phyloP scores from a whole-genome alignment of 2,888 invertebrate genomes.

The Andrena dorsata region DNA sequence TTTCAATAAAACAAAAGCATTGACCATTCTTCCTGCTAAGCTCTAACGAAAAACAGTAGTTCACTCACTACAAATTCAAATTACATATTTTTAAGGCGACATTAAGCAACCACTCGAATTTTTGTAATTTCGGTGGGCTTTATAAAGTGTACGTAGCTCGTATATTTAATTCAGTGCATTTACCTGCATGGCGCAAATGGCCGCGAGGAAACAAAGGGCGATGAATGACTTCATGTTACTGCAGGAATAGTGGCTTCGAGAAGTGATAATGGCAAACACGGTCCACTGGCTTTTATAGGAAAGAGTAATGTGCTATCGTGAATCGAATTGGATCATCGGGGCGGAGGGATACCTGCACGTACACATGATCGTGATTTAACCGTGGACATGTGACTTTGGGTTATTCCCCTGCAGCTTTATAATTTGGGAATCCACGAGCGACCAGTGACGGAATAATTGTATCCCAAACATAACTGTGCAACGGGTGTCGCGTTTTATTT shows the following conservation, averaged over 20 bases:
- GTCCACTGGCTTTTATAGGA: conserved; percentile 14
- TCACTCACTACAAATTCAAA: too few relatives aligned
- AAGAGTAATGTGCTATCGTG: not conserved
- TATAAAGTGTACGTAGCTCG: too few relatives aligned
- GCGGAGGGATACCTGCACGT: not conserved
- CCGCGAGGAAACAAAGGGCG: conserved; percentile 14
- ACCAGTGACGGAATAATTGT: not conserved
- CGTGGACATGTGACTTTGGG: conserved; percentile 1
- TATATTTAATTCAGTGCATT: not conserved
- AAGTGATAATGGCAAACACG: conserved; percentile 21
- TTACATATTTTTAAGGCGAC: too few relatives aligned
- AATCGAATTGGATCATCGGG: not conserved
- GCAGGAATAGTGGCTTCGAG: not conserved
- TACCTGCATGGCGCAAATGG: conserved; percentile 41
- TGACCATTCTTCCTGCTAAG: too few relatives aligned
- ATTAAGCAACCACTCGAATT: not conserved
- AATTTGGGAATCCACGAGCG: not conserved
- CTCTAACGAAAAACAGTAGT: too few relatives aligned
- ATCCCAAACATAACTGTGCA: not conserved
- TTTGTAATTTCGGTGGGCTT: too few relatives aligned
- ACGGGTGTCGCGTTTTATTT: conserved; percentile 11
- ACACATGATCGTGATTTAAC: not conserved
- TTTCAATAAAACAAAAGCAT: too few relatives aligned
- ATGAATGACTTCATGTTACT: conserved; percentile 31
- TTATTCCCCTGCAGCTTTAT: conserved; percentile 4